Conservation (phyloP, 2,797 vertebrate genomes). For the Scolopax bukidnonensis region DNA sequence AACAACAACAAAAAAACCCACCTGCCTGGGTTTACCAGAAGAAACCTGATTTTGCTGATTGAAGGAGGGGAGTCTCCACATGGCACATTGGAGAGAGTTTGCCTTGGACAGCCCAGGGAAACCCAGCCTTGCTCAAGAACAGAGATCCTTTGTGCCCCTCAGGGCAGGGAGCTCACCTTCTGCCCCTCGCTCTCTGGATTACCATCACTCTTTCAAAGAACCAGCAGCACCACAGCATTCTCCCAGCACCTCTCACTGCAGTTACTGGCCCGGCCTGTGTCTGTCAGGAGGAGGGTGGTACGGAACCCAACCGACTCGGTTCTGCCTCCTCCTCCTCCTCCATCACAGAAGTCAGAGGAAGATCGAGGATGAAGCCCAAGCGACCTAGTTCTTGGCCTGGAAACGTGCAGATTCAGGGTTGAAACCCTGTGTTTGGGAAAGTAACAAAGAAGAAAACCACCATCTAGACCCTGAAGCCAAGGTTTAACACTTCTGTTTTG, state of each 20-base stretch:
- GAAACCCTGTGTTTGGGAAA: not conserved
- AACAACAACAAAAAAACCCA: too few species aligned
- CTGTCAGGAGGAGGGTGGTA: fast-evolving
- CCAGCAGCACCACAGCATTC: fast-evolving
- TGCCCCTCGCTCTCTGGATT: not conserved
- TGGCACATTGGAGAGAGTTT: not conserved
- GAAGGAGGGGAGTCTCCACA: not conserved
- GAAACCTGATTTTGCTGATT: not conserved
- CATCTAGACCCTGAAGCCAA: not conserved
- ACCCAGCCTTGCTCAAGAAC: not conserved
- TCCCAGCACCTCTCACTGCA: fast-evolving
- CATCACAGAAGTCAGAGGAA: not conserved
- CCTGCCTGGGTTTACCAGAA: not conserved
- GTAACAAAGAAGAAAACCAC: not conserved
- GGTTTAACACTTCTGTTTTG: not conserved
- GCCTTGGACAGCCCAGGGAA: constrained; percentile 58
- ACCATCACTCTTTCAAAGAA: not conserved
- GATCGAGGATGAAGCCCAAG: not conserved
- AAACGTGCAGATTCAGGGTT: not conserved
- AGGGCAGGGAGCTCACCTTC: not conserved
- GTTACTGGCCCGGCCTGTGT: not conserved
- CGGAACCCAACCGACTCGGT: fast-evolving
- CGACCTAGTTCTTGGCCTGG: not conserved
- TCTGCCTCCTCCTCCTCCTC: not conserved
- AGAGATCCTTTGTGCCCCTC: constrained; percentile 45